Conservation (phyloP, 2,113 vertebrate genomes). For the Pseudorhombus dupliciocellatus region DNA sequence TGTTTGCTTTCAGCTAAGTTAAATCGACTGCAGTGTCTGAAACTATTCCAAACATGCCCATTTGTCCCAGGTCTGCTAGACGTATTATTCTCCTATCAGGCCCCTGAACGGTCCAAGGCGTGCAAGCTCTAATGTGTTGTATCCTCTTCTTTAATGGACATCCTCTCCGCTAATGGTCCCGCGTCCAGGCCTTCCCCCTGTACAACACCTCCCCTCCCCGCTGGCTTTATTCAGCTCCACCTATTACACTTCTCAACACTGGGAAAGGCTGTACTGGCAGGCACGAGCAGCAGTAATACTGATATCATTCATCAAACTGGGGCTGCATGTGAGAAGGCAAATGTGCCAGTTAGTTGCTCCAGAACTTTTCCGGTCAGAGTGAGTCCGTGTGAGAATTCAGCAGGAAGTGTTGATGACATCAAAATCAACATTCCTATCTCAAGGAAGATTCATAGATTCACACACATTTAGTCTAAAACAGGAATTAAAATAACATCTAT, state of each 20-base stretch:
- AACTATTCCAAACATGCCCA: slow-evolving; percentile 26
- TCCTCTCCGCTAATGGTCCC: slow-evolving; percentile 70
- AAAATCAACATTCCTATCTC: too few species aligned
- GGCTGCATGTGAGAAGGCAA: too few species aligned
- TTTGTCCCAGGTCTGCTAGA: slow-evolving; percentile 28
- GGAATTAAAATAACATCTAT: slow-evolving; percentile 53
- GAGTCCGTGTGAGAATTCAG: too few species aligned
- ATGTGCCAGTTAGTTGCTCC: too few species aligned
- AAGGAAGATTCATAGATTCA: slow-evolving; percentile 16
- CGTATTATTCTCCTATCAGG: slow-evolving; percentile 48
- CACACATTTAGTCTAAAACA: slow-evolving; percentile 9
- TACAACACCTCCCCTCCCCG: slow-evolving; percentile 41
- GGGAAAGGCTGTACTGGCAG: slow-evolving; percentile 39
- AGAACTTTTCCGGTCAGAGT: too few species aligned
- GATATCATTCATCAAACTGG: slow-evolving; percentile 15
- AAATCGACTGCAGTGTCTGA: slow-evolving; percentile 41
- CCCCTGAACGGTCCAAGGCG: slow-evolving; percentile 48
- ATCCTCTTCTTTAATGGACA: slow-evolving; percentile 71
- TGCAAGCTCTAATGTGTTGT: slow-evolving; percentile 69
- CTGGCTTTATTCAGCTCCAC: slow-evolving; percentile 50
- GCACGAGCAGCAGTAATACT: slow-evolving; percentile 27
- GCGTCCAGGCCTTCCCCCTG: slow-evolving; percentile 29
- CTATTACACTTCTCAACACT: slow-evolving; percentile 38
- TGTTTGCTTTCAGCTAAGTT: slow-evolving; percentile 28
- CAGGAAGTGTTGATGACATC: too few species aligned